Percentiles rank a stretch among this genome's conserved stretches.
Evolutionary conservation across 2,888 invertebrate species (phyloP).

Genomic region (Tetranychus truncatus): DNA sequence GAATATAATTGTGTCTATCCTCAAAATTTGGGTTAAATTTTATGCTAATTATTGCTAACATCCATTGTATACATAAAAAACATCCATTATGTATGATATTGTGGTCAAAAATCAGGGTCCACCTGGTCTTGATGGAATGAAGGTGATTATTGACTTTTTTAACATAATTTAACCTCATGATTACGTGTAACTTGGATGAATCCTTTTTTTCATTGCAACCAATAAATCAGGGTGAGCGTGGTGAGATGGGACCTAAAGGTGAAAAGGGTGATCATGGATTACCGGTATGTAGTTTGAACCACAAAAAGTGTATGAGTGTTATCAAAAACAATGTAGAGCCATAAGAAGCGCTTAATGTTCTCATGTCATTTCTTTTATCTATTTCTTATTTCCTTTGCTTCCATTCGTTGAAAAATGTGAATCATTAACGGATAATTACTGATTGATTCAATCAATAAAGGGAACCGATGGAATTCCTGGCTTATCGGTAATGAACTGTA

Average conservation of each 20-base stretch:
- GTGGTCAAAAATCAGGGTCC: constrained; percentile 48
- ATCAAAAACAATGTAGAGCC: too few relatives aligned
- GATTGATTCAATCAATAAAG: constrained; percentile 37
- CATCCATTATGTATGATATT: constrained; percentile 6
- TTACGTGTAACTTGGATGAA: too few relatives aligned
- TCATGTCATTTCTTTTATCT: not conserved
- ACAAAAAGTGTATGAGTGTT: too few relatives aligned
- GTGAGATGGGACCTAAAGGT: constrained; percentile 75
- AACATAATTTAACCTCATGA: not conserved
- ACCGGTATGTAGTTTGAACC: constrained; percentile 46
- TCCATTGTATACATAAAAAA: not conserved
- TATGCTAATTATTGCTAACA: not conserved
- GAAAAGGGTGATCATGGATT: constrained; percentile 73
- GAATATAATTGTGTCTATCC: too few relatives aligned
- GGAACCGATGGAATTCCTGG: constrained; percentile 85
- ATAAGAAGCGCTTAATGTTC: not conserved
- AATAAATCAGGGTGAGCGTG: constrained; percentile 58
- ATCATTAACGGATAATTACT: not conserved
- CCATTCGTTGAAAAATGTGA: not conserved
- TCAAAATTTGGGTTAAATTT: too few relatives aligned
- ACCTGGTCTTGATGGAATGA: constrained; percentile 84
- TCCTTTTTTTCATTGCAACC: not conserved
- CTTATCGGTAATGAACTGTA: constrained; percentile 24
- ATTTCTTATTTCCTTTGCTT: not conserved
- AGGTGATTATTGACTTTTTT: constrained; percentile 44